phyloP scores from a whole-genome alignment of 2,888 invertebrate species.

The Allolobophora icterica region DNA sequence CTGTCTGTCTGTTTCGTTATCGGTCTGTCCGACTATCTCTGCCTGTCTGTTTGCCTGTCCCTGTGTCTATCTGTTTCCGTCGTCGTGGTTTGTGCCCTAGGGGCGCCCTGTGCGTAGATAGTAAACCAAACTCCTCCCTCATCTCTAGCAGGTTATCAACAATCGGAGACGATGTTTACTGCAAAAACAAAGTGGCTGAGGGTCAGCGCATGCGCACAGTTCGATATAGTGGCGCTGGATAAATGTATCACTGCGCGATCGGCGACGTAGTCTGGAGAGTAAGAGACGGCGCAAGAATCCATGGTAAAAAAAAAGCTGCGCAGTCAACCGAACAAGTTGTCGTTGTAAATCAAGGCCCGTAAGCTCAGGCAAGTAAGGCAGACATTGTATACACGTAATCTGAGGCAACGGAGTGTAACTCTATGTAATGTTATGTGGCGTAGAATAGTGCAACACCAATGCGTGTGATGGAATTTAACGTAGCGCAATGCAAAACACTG shows the following conservation, averaged over 20 bases:
- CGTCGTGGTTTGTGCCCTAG: neutral
- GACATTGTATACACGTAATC: neutral
- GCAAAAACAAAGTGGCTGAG: constrained; percentile 20
- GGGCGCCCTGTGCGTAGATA: neutral
- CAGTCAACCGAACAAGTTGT: neutral
- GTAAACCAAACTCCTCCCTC: neutral
- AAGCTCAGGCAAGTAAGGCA: neutral
- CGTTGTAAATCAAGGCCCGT: neutral
- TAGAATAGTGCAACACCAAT: no score
- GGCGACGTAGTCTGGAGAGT: neutral
- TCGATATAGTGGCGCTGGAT: neutral
- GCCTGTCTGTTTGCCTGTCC: no score
- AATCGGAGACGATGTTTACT: no score
- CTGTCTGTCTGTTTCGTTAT: no score
- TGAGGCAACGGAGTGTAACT: neutral
- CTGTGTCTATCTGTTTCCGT: neutral
- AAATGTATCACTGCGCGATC: neutral
- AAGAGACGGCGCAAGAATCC: neutral
- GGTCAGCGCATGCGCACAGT: neutral
- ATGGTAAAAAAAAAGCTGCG: neutral
- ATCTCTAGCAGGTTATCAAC: neutral
- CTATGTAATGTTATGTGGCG: neutral
- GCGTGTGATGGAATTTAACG: no score
- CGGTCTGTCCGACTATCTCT: no score
- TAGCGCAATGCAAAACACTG: no score